These are phyloP conservation scores for Notechis scutatus DNA, from an alignment of 2,113 vertebrate species.

Conservation along the genomic window DNA sequence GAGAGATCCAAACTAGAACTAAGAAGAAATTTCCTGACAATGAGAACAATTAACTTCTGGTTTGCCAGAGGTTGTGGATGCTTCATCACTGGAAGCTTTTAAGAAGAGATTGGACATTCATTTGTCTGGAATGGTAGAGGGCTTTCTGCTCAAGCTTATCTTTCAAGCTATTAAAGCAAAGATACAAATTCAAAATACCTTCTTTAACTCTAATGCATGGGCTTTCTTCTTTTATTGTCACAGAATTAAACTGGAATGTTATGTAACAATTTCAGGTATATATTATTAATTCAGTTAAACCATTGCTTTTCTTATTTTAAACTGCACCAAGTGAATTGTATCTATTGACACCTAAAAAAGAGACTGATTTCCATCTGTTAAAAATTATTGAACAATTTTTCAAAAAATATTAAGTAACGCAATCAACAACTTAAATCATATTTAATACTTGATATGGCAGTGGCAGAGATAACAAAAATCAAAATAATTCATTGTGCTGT, in stretches of 20 bases:
- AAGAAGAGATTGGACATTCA: neutral
- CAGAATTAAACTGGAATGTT: conserved; percentile 41
- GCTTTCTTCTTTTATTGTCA: conserved; percentile 18
- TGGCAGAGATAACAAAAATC: conserved; percentile 45
- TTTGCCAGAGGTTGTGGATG: neutral
- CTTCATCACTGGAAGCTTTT: neutral
- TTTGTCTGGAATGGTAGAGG: neutral
- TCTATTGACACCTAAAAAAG: conserved; percentile 61
- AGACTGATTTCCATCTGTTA: conserved; percentile 60
- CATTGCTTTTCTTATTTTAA: conserved; percentile 59
- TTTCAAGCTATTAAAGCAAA: conserved; percentile 40
- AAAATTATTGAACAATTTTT: conserved; percentile 50
- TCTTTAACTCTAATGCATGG: conserved; percentile 28
- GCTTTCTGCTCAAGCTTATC: neutral
- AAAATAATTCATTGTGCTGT: conserved; percentile 67
- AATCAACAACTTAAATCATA: conserved; percentile 61
- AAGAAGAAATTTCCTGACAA: neutral
- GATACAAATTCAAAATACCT: conserved; percentile 39
- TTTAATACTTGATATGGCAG: conserved; percentile 50
- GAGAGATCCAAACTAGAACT: neutral
- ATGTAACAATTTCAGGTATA: conserved; percentile 59
- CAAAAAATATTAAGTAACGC: conserved; percentile 45
- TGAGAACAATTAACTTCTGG: neutral
- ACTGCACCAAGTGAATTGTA: conserved; percentile 61
- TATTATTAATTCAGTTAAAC: conserved; percentile 51